Evolutionary conservation across 2,113 vertebrate genomes (phyloP), one percentile per base, ranked within the genome.

Genomic region (Reinhardtius hippoglossoides): DNA sequence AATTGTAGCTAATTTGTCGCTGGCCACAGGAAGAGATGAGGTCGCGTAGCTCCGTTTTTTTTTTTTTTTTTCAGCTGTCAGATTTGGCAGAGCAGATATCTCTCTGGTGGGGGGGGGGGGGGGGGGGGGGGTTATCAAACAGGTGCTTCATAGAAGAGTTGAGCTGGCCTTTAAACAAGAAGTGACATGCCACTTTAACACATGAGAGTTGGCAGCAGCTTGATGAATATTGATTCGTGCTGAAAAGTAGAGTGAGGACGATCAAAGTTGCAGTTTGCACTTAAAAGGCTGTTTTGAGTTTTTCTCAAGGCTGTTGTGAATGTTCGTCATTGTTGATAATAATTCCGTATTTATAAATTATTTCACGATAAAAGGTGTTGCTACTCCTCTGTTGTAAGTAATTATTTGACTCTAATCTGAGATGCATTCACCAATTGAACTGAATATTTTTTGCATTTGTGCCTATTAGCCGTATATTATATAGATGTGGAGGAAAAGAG

Each of bases 1-100:
- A 68, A 85, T 83, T 79, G 42, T 71, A 52, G 67, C 67, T 87
- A 61, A 85, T 90, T 88, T 86, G 61, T 81, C 21, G 61, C 26
- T 37, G 68, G 74, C 70, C 71, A 50, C 74, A 56, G 64, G 81
- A 76, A 71, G 84, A 75, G 66, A 76, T 40, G 37, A 76, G 27
- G 7, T 59, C 13, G 31, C 59, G 14, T 5, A 16, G 14, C 74
- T 64, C 6, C 6, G 31, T 31, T 1, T 56, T 56, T 23, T 23
- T 23, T 56, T 56, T 12, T 12, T 15, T 24, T 68, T 77, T 81
- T n/a, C 46, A 62, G 26, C 35, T 73, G 54, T 85, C 67, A 75
- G 50, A 71, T 87, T 84, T 84, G 62, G 65, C 79, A 66, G 40
- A 74, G 55, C 26, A 67, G 55, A 78, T 9, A 26, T 52, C 24